Evolutionary conservation across 2,113 vertebrate species (phyloP).

Genomic region (Passer domesticus): DNA sequence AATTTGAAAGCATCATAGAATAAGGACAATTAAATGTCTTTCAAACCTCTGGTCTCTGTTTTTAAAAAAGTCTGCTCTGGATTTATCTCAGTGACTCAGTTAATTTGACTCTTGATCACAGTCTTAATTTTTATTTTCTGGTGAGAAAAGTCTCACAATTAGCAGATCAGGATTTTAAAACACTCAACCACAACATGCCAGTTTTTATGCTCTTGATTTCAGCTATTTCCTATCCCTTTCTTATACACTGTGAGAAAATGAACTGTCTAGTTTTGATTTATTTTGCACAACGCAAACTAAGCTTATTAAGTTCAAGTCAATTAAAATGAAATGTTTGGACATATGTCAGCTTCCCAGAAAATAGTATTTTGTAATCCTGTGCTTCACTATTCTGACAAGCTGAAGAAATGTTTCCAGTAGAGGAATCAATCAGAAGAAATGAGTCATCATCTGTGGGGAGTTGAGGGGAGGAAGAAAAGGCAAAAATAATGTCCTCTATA

Average conservation of each 20-base stretch:
- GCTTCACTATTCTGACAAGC: neutral
- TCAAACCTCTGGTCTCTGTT: neutral
- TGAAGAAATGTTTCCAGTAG: neutral
- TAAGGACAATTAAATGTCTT: neutral
- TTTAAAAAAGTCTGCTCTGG: neutral
- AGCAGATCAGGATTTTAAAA: neutral
- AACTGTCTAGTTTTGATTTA: neutral
- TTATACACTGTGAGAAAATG: neutral
- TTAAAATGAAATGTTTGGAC: neutral
- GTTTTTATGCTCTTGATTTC: neutral
- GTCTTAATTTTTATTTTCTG: neutral
- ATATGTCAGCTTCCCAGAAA: neutral
- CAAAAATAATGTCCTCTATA: neutral
- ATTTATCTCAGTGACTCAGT: neutral
- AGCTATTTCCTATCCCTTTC: neutral
- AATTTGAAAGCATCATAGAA: neutral
- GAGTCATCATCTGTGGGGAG: neutral
- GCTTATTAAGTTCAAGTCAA: neutral
- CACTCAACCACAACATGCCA: neutral
- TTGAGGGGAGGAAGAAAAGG: accelerated
- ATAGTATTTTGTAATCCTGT: neutral
- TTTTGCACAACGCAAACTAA: neutral
- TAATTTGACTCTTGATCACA: neutral
- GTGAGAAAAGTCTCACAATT: neutral
- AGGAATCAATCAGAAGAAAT: neutral